A percentile compares a stretch with the other conserved stretches of the same genome.
phyloP scores from a whole-genome alignment of 2,797 vertebrate genomes.

The Manis crassicaudata region DNA sequence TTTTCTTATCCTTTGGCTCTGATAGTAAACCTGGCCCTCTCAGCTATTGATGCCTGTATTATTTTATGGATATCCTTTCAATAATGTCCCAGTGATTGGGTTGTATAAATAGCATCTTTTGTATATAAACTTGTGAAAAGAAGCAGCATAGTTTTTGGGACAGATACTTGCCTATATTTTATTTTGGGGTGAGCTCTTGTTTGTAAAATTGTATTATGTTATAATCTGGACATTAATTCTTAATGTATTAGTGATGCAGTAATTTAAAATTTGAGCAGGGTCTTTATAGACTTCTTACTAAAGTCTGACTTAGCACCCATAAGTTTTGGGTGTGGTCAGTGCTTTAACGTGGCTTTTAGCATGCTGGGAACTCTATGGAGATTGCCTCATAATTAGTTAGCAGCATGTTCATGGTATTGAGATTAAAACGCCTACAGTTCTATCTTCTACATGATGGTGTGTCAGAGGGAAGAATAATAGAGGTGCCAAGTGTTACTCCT shows the following conservation, averaged over 20 bases:
- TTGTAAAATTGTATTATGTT: constrained; percentile 48
- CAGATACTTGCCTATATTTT: constrained; percentile 53
- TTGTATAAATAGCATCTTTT: constrained; percentile 32
- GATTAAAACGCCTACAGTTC: constrained; percentile 8
- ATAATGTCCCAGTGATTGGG: constrained; percentile 42
- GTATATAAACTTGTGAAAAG: not conserved
- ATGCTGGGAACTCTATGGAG: not conserved
- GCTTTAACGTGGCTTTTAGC: constrained; percentile 15
- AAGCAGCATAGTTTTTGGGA: constrained; percentile 32
- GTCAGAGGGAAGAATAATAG: not conserved
- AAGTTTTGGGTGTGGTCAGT: not conserved
- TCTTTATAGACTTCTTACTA: not conserved
- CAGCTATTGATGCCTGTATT: constrained; percentile 95
- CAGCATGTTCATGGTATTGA: constrained; percentile 30
- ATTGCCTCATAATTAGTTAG: not conserved
- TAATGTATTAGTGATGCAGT: not conserved
- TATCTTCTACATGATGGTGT: not conserved
- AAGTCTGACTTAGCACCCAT: not conserved
- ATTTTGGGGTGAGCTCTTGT: constrained; percentile 35
- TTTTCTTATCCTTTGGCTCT: constrained; percentile 91
- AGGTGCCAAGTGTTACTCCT: not conserved
- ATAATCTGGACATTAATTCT: constrained; percentile 37
- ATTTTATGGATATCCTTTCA: constrained; percentile 99
- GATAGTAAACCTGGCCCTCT: constrained; percentile 93
- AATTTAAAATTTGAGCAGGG: constrained; percentile 15